Conservation (phyloP, 2,113 vertebrate species). For the Peromyscus leucopus region DNA sequence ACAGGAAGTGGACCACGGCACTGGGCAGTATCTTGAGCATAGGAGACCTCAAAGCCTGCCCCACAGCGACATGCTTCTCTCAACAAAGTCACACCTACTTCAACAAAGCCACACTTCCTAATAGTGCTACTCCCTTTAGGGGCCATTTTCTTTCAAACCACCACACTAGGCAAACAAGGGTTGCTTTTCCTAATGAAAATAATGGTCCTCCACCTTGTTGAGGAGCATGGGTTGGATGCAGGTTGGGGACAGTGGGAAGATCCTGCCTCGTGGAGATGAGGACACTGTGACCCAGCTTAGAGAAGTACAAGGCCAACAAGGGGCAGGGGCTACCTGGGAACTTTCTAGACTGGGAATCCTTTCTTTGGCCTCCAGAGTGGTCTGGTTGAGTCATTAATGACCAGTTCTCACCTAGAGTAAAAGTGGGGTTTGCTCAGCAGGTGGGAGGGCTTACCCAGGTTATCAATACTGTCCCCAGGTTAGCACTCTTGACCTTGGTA, state of each 20-base stretch:
- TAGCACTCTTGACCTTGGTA: background rate
- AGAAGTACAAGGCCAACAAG: rapidly evolving
- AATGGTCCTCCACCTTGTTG: background rate
- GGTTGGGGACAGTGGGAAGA: background rate
- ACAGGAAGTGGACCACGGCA: no score
- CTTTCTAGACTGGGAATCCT: background rate
- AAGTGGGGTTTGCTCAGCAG: no score
- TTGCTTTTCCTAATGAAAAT: background rate
- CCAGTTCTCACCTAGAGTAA: background rate
- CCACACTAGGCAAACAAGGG: rapidly evolving
- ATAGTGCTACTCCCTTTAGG: background rate
- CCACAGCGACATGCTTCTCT: background rate
- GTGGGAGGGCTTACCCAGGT: background rate
- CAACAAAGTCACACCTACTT: background rate
- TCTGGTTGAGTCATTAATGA: background rate
- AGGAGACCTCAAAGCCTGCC: background rate
- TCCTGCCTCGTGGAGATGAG: background rate
- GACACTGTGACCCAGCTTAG: background rate
- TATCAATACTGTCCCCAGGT: background rate
- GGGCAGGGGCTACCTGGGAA: no score
- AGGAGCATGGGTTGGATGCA: background rate
- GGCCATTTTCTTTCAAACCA: background rate
- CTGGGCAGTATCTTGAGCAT: background rate
- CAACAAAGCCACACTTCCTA: background rate
- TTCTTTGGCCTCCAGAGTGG: background rate